A percentile compares a stretch with the other conserved stretches of the same genome.
phyloP scores from a whole-genome alignment of 2,888 invertebrate genomes.

The Drosophila vallismaia region DNA sequence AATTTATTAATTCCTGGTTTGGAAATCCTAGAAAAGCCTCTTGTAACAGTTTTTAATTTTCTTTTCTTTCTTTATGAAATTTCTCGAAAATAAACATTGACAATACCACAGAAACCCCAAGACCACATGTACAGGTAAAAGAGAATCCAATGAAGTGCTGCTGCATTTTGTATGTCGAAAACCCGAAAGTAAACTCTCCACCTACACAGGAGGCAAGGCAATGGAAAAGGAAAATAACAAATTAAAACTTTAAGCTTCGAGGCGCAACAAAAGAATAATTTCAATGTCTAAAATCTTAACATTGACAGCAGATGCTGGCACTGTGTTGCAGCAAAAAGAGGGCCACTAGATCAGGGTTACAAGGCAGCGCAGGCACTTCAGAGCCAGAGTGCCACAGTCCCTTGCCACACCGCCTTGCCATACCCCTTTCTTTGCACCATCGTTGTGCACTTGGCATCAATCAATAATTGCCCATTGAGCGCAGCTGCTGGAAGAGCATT shows the following conservation, averaged over 20 bases:
- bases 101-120: slow-evolving; percentile 24
- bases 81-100: slow-evolving; percentile 9
- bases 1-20: slow-evolving; percentile 18
- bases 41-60: background rate
- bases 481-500: slow-evolving; percentile 71
- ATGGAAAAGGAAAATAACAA: slow-evolving; percentile 22
- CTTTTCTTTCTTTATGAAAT: background rate
- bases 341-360: slow-evolving; percentile 79
- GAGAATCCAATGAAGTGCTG: slow-evolving; percentile 32
- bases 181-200: slow-evolving; percentile 12
- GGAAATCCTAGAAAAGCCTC: slow-evolving; percentile 13
- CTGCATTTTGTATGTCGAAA: no score
- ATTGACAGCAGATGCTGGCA: slow-evolving; percentile 65
- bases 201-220: background rate
- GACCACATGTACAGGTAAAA: slow-evolving; percentile 10
- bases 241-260: slow-evolving; percentile 53
- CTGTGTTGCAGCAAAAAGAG: slow-evolving; percentile 46
- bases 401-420: background rate
- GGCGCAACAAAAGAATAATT: slow-evolving; percentile 50
- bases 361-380: slow-evolving; percentile 60
- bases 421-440: slow-evolving; percentile 2
- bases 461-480: slow-evolving; percentile 80
- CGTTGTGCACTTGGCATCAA: slow-evolving; percentile 76
- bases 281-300: slow-evolving; percentile 80
- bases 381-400: slow-evolving; percentile 16